A percentile compares a stretch with the other conserved stretches of the same genome.
phyloP scores from a whole-genome alignment of 2,113 vertebrate genomes.

The Erythrolamprus reginae region DNA sequence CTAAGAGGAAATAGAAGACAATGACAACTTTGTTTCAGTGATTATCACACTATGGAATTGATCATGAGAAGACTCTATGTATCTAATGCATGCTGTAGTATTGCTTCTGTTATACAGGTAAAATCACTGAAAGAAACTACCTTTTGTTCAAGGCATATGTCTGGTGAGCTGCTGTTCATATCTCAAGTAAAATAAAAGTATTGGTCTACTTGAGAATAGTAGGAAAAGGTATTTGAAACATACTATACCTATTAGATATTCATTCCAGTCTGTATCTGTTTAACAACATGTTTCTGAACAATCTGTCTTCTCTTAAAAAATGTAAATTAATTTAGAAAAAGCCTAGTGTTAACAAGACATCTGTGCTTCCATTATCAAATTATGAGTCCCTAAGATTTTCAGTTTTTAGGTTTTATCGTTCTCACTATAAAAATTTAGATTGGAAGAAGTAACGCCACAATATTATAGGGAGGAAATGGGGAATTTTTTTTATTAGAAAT shows the following conservation, averaged over 20 bases:
- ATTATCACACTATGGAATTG: not conserved
- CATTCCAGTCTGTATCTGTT: slow-evolving; percentile 50
- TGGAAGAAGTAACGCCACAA: slow-evolving; percentile 2
- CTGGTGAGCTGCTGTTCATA: not conserved
- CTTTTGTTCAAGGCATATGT: not conserved
- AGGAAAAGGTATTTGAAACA: slow-evolving; percentile 17
- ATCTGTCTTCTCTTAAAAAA: slow-evolving; percentile 21
- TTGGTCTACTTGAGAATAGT: not conserved
- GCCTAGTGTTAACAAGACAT: slow-evolving; percentile 47
- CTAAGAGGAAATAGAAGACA: not conserved
- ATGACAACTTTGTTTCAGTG: not conserved
- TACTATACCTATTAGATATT: not conserved
- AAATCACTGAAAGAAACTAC: not conserved
- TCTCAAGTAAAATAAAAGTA: not conserved
- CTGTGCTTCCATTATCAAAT: slow-evolving; percentile 39
- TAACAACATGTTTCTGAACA: slow-evolving; percentile 41
- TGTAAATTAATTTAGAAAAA: slow-evolving; percentile 52
- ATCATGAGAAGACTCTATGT: not conserved
- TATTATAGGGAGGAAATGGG: not conserved
- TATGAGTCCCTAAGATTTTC: slow-evolving; percentile 47
- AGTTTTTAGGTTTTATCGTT: slow-evolving; percentile 50
- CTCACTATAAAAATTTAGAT: slow-evolving; percentile 54
- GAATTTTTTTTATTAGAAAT: slow-evolving; percentile 47
- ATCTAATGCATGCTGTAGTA: not conserved
- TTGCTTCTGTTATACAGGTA: not conserved